phyloP scores from a whole-genome alignment of 2,888 invertebrate genomes.

The Anoncus sp. region DNA sequence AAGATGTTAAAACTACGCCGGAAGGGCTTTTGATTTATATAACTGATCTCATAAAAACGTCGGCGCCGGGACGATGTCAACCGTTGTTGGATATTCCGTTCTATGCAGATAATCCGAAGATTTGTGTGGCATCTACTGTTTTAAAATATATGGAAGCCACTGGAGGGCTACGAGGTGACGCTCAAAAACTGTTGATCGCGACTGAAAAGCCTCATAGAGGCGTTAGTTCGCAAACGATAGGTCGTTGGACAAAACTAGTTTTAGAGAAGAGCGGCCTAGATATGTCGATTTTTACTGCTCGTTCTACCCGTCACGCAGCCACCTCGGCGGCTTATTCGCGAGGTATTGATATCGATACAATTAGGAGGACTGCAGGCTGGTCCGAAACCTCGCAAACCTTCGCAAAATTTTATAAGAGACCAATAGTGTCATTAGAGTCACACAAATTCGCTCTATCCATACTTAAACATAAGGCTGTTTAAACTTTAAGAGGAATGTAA shows the following conservation, averaged over 20 bases:
- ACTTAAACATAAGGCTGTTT: too few relatives aligned
- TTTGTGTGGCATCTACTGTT: not conserved
- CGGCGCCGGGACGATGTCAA: slow-evolving; percentile 26
- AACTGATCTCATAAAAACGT: slow-evolving; percentile 21
- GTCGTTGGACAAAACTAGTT: not conserved
- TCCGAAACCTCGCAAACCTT: not conserved
- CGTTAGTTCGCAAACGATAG: not conserved
- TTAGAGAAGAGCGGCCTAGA: not conserved
- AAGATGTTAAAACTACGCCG: not conserved
- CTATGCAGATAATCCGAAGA: not conserved
- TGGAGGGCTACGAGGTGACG: not conserved
- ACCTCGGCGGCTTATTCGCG: not conserved
- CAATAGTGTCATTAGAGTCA: not conserved
- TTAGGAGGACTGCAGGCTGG: slow-evolving; percentile 1
- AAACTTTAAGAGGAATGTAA: too few relatives aligned
- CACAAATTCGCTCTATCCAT: too few relatives aligned
- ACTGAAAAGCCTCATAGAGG: not conserved
- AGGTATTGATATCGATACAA: slow-evolving; percentile 1
- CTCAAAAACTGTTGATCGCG: not conserved
- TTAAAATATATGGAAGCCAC: not conserved
- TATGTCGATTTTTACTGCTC: not conserved
- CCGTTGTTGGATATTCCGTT: slow-evolving; percentile 23
- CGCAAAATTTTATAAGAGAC: not conserved
- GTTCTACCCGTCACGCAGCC: slow-evolving; percentile 6
- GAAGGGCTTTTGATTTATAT: slow-evolving; percentile 2